These are phyloP conservation scores for Barnardius zonarius DNA, from an alignment of 2,113 vertebrate genomes.

Conservation along the genomic window DNA sequence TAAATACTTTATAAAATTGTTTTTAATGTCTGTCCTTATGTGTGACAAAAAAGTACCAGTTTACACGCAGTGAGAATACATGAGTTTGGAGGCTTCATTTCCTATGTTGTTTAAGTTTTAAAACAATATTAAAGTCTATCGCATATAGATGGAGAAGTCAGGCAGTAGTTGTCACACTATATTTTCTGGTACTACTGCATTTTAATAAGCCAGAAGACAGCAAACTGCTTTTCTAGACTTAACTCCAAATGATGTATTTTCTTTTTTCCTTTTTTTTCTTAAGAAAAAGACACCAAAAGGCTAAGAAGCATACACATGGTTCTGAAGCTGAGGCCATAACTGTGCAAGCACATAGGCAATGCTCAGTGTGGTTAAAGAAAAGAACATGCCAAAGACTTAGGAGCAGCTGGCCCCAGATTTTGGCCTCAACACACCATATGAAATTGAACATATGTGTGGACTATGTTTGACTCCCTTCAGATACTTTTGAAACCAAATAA, in stretches of 20 bases:
- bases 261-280: background rate
- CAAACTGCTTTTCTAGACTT: background rate
- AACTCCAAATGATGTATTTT: background rate
- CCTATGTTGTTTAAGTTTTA: slow-evolving; percentile 36
- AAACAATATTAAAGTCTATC: slow-evolving; percentile 43
- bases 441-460: slow-evolving; percentile 58
- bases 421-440: slow-evolving; percentile 38
- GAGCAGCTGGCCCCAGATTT: slow-evolving; percentile 42
- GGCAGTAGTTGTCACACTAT: slow-evolving; percentile 50
- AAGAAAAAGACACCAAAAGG: background rate
- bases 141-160: slow-evolving; percentile 11
- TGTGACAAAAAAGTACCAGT: slow-evolving; percentile 66
- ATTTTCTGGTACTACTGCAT: slow-evolving; percentile 49
- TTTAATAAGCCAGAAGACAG: slow-evolving; percentile 48
- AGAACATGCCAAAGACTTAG: slow-evolving; percentile 20
- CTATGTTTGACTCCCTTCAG: slow-evolving; percentile 43
- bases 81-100: slow-evolving; percentile 45
- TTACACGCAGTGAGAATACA: slow-evolving; percentile 26
- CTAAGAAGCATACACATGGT: background rate
- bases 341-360: background rate
- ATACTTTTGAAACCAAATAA: slow-evolving; percentile 39
- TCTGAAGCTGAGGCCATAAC: slow-evolving; percentile 1
- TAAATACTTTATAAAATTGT: slow-evolving; percentile 65
- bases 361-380: slow-evolving; percentile 30
- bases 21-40: slow-evolving; percentile 58